Conservation (phyloP, 2,113 vertebrate species). For the Crotalus tigris region DNA sequence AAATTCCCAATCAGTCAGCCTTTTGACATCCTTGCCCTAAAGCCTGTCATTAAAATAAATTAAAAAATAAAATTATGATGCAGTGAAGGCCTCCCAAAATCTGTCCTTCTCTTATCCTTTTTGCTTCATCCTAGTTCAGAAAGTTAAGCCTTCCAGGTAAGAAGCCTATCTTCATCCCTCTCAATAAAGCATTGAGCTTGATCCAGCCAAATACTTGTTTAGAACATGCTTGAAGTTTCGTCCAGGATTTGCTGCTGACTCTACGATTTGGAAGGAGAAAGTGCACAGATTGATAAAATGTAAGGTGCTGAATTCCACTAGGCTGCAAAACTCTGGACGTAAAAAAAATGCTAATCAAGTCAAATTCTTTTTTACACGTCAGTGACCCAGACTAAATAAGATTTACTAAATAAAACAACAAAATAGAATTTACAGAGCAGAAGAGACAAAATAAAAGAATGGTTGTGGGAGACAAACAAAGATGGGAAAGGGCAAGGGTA, state of each 20-base stretch:
- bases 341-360: not conserved
- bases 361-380: not conserved
- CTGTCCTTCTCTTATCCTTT: not conserved
- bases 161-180: not conserved
- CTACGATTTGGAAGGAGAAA: not conserved
- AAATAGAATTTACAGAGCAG: not conserved
- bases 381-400: not conserved
- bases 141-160: conserved; percentile 10
- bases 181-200: not conserved
- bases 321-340: not conserved
- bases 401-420: not conserved
- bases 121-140: not conserved
- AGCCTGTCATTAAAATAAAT: conserved; percentile 11
- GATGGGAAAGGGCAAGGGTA: not conserved
- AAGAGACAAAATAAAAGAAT: not conserved
- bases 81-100: not conserved
- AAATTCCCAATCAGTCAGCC: not conserved
- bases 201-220: conserved; percentile 1
- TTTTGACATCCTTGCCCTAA: not conserved
- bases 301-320: not conserved
- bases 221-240: not conserved
- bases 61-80: not conserved
- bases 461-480: not conserved
- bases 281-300: not conserved
- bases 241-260: conserved; percentile 7